These are phyloP conservation scores for Melitaea cinxia DNA, from an alignment of 1,140 invertebrate species.

Conservation along the genomic window DNA sequence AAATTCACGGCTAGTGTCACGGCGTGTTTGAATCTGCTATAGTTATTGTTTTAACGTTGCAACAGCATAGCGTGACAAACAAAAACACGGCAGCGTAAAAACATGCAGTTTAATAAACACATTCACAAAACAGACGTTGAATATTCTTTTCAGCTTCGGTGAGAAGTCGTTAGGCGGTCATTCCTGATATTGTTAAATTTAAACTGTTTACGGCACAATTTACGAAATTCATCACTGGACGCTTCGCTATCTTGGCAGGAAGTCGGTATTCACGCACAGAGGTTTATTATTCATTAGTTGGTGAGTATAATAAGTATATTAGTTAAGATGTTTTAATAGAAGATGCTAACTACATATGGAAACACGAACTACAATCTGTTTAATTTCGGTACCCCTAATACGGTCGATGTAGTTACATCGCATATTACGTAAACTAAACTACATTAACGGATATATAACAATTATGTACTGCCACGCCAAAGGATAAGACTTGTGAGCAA, in stretches of 20 bases:
- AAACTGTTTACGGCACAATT: conserved; percentile 54
- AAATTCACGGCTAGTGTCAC: conserved; percentile 12
- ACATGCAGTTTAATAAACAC: conserved; percentile 68
- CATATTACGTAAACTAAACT: conserved; percentile 25
- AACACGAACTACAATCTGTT: conserved; percentile 5
- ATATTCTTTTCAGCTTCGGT: conserved; percentile 57
- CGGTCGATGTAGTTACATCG: conserved; percentile 16
- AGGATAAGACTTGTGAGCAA: conserved; percentile 73
- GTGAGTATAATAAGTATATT: conserved; percentile 23
- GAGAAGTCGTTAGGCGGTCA: conserved; percentile 67
- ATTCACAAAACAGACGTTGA: conserved; percentile 62
- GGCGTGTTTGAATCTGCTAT: conserved; percentile 16
- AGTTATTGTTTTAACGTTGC: conserved; percentile 44
- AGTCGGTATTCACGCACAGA: conserved; percentile 73
- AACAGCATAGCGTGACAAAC: conserved; percentile 67
- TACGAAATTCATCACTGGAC: conserved; percentile 48
- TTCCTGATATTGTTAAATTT: conserved; percentile 66
- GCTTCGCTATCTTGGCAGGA: conserved; percentile 67
- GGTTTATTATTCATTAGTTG: conserved; percentile 24
- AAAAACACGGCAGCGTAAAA: conserved; percentile 68
- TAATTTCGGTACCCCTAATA: conserved; percentile 19
- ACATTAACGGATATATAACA: conserved; percentile 16
- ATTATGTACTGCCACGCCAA: conserved; percentile 60
- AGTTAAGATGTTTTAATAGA: conserved; percentile 15
- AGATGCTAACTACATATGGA: conserved; percentile 24